Base-by-base conservation (phyloP, 2,113 vertebrate genomes). In the Prochilodus magdalenae region DNA sequence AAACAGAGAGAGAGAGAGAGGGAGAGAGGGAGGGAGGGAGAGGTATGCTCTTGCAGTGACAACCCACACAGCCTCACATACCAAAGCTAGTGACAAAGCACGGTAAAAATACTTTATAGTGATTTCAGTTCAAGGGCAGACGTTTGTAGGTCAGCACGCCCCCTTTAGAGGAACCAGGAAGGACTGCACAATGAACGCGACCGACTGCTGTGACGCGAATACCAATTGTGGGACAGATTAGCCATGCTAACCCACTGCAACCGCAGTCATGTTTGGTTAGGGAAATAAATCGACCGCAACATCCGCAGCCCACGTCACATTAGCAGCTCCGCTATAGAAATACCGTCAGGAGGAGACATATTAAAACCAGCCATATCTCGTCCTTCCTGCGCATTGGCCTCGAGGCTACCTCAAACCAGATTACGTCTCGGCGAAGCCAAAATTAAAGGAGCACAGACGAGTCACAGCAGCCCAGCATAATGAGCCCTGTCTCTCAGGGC, bases 51-150 rank as follows among this genome's bases (percentile, higher is more conserved):
- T 33, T 60, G 40, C 30, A 33, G 73, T 60, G 62, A 75, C 12
- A 40, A 26, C 47, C 63, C n/a, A 0, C 49, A 70, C 49, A 29
- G 20, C 51, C 16, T 65, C 67, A 20, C 77, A 83, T 81, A n/a
- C 75, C 73, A 82, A 80, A 77, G 76, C n/a, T 51, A 47, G 51
- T 76, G 55, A 78, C 79, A 84, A 81, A 47, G 75, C 72, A 30
- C 22, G 66, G 79, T 86, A 88, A 85, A 89, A 82, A 85, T 79
- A 83, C 29, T 44, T 24, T 69, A 60, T 2, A 47, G 59, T 76
- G 49, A 51, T 77, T 81, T 83, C 81, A 77, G 57, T 82, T 81
- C 26, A 80, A 81, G 74, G 79, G 47, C 77, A 72, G 84, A 49
- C 36, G 26, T 85, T 84, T 81, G 29, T 86, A 73, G 86, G 80